phyloP scores from a whole-genome alignment of 2,888 invertebrate genomes.

The Acanthosoma haemorrhoidale region DNA sequence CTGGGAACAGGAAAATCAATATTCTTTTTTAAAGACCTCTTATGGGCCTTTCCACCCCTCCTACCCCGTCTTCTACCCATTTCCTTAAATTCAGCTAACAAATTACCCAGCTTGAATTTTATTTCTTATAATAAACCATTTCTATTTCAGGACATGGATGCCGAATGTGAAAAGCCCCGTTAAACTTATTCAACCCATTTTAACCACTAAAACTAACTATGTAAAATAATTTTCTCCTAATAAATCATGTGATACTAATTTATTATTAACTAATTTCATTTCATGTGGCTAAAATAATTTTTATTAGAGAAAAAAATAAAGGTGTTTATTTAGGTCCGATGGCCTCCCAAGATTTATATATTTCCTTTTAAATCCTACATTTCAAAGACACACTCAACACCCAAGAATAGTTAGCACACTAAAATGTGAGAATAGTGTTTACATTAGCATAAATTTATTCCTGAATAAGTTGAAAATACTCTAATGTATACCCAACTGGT shows the following conservation, averaged over 20 bases:
- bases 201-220: not conserved
- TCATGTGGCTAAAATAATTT: not conserved
- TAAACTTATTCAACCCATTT: not conserved
- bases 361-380: too few species aligned
- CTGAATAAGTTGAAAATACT: too few species aligned
- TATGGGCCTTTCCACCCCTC: not conserved
- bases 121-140: not conserved
- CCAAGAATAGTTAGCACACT: too few species aligned
- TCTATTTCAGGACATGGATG: not conserved
- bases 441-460: too few species aligned
- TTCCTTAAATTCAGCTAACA: too few species aligned
- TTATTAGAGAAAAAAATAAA: not conserved
- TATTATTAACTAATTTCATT: not conserved
- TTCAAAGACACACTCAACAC: too few species aligned
- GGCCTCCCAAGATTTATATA: too few species aligned
- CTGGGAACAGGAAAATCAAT: not conserved
- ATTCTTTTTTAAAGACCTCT: not conserved
- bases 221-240: not conserved
- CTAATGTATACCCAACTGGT: too few species aligned
- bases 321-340: not conserved
- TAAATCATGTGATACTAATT: not conserved
- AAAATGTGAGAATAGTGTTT: too few species aligned
- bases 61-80: not conserved
- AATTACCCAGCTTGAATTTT: not conserved
- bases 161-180: not conserved